Evolutionary conservation across 1,140 invertebrate genomes (phyloP), one percentile per base, ranked within the genome.

Genomic region (Heliconius hewitsoni): DNA sequence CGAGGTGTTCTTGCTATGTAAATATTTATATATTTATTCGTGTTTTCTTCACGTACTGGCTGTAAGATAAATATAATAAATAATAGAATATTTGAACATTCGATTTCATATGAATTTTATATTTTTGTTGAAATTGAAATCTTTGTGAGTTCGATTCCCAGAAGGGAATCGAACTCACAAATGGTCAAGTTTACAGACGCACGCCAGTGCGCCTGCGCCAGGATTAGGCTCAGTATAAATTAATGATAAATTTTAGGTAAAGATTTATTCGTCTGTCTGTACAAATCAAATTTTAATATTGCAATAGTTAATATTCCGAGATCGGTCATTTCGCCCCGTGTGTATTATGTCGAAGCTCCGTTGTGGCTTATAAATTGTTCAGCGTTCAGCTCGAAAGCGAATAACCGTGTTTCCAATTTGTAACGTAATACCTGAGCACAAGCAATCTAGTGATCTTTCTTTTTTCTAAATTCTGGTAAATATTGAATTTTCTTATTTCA

Each of bases 331-430:
- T 60, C 8, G n/a, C n/a, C 55, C 55, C 55, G n/a, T 60, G 55
- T 60, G 55, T 60, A 60, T 60, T 60, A 60, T 4, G 9, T 60
- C 23, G n/a, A n/a, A 60, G 55, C 55, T 60, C n/a, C 55, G 55
- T 60, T 60, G 55, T 23, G 55, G 55, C 55, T 23, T 60, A 60
- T 60, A 60, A 60, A 60, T 60, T 60, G 55, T 60, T 60, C 55
- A 60, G 2, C 55, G 55, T 23, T 52, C 55, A 60, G 55, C n/a
- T 23, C 55, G 55, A 19, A 23, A 60, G 55, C 55, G 55, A 60
- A 66, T 66, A 30, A 66, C 23, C 60, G 23, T 66, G 60, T 66
- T 66, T 66, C 27, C 27, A 66, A 66, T 66, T 66, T 66, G 60
- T 66, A 66, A 66, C 60, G 11, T 66, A 66, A 66, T 30, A 66